Conservation (phyloP, 2,113 vertebrate species). For the Gallinago paraguaiae region DNA sequence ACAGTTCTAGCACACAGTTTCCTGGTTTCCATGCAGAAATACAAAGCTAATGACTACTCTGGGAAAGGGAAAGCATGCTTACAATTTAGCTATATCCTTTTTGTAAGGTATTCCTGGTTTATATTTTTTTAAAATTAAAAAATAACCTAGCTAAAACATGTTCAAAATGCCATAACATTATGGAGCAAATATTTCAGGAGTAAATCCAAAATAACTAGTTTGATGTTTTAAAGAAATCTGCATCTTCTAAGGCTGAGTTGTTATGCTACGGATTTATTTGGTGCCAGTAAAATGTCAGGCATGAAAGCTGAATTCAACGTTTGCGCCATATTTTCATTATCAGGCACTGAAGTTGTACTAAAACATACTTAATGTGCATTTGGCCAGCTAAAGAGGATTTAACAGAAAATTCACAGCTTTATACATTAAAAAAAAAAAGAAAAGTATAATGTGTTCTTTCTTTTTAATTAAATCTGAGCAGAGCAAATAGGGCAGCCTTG, state of each 20-base stretch:
- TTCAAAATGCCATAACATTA: background rate
- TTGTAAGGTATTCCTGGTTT: background rate
- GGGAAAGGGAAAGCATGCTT: constrained; percentile 10
- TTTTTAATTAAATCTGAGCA: background rate
- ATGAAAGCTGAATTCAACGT: background rate
- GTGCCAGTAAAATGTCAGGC: background rate
- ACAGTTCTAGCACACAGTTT: background rate
- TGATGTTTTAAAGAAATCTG: constrained; percentile 1
- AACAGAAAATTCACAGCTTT: background rate
- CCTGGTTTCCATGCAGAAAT: constrained; percentile 15
- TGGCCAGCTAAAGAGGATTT: background rate
- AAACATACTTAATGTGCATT: background rate
- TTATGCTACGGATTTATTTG: background rate
- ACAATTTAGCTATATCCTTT: background rate
- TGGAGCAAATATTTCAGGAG: background rate
- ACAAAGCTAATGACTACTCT: constrained; percentile 21
- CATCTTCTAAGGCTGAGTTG: background rate
- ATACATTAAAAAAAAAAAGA: background rate
- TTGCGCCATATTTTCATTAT: background rate
- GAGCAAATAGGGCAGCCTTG: background rate
- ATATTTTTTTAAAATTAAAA: background rate
- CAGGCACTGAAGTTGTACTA: background rate
- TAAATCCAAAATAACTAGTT: constrained; percentile 19
- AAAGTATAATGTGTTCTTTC: background rate
- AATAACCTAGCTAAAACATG: background rate